phyloP scores from a whole-genome alignment of 2,113 vertebrate species.

The Colossoma macropomum region DNA sequence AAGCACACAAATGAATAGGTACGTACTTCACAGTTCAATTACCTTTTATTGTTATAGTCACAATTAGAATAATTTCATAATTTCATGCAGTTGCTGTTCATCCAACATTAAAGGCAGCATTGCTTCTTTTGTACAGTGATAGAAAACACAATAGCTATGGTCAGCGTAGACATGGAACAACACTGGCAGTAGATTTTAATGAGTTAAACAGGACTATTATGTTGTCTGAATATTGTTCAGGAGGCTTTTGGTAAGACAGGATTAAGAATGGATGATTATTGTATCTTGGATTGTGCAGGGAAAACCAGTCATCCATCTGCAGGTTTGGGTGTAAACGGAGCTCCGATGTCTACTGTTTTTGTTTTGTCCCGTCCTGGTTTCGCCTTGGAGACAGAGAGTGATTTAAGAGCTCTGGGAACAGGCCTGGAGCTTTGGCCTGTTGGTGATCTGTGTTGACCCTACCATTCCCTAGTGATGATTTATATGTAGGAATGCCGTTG shows the following conservation, averaged over 20 bases:
- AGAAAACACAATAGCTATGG: too few relatives aligned
- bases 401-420: constrained; percentile 53
- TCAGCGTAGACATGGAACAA: too few relatives aligned
- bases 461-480: constrained; percentile 58
- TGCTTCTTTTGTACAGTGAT: too few relatives aligned
- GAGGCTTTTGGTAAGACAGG: background rate
- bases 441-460: constrained; percentile 54
- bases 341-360: background rate
- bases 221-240: too few relatives aligned
- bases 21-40: too few relatives aligned
- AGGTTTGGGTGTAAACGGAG: background rate
- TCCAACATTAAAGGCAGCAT: too few relatives aligned
- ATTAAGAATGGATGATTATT: background rate
- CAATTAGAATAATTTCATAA: too few relatives aligned
- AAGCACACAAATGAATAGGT: too few relatives aligned
- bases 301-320: background rate
- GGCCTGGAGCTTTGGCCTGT: constrained; percentile 43
- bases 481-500: constrained; percentile 64
- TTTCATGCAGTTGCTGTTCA: too few relatives aligned
- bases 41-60: too few relatives aligned
- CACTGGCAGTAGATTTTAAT: too few relatives aligned
- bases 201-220: too few relatives aligned
- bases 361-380: background rate
- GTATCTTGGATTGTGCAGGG: background rate
- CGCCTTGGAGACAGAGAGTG: constrained; percentile 12